These are phyloP conservation scores for Cyprinodon variegatus DNA, from an alignment of 2,113 vertebrate species.

Conservation along the genomic window DNA sequence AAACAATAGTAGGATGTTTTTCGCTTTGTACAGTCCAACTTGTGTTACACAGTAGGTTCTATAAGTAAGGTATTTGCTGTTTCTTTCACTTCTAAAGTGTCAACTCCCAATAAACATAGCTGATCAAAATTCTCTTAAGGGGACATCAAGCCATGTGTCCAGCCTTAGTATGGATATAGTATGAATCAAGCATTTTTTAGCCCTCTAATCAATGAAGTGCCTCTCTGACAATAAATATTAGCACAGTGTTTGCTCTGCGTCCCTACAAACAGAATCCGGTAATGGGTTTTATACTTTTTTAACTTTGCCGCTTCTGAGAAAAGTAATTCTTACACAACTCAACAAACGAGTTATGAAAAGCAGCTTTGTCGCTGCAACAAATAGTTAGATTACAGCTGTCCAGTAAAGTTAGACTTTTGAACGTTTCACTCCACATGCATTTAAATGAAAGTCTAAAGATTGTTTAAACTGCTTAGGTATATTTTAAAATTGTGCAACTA, in stretches of 20 bases:
- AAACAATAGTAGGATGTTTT: background rate
- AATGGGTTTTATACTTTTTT: background rate
- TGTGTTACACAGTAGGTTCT: too few relatives aligned
- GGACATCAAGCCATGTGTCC: background rate
- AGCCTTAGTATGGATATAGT: too few relatives aligned
- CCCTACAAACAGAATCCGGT: background rate
- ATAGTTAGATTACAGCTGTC: background rate
- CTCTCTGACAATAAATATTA: background rate
- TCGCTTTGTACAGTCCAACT: background rate
- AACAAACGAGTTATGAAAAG: conserved; percentile 3
- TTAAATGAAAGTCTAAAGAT: background rate
- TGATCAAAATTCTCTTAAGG: background rate
- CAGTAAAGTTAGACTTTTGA: background rate
- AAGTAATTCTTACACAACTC: background rate
- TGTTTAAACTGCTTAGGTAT: background rate
- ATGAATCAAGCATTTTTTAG: too few relatives aligned
- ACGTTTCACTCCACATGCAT: background rate
- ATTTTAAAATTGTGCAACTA: conserved; percentile 1
- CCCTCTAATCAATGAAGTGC: background rate
- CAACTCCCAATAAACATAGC: background rate
- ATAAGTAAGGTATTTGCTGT: too few relatives aligned
- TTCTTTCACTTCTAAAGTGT: background rate
- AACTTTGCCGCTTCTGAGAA: background rate
- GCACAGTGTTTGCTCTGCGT: background rate
- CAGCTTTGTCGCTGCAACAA: background rate